Evolutionary conservation across 2,113 vertebrate species (phyloP), one percentile per base, ranked within the genome.

Genomic region (Plecturocebus donacophilus): DNA sequence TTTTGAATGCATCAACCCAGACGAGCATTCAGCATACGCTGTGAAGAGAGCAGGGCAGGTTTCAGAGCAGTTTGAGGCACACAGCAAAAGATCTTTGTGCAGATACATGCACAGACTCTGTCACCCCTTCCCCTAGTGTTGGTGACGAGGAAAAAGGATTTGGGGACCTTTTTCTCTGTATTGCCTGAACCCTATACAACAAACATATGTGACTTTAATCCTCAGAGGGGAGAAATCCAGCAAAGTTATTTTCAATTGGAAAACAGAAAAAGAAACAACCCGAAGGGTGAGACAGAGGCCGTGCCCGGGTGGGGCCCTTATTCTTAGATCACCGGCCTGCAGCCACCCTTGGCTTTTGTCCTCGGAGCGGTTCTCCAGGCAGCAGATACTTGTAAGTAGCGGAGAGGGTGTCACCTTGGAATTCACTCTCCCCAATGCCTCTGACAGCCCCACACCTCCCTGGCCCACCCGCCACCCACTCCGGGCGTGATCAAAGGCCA

Each of bases 401-500:
- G 8, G 94, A 35, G 35, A 40, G 6, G 54, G 42, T 14, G 61
- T 25, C 87, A 16, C 75, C 73, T 84, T 45, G 91, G 90, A 87
- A 87, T 71, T 94, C 56, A 2, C 56, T 66, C 70, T 76, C 81
- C 66, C 38, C 58, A 25, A 2, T 0, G 16, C 77, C 56, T 45
- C 73, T 90, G 47, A 30, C 79, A 58, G 77, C 71, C 89, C 49
- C 80, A 16, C 6, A 10, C 58, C 45, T 75, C 56, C 79, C 56
- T 56, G 83, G 35, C 83, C 93, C 58, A 79, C 61, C 91, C 17
- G 42, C 70, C 54, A 82, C 49, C 61, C 61, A 0, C 1, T 42
- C 85, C 13, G 32, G 30, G 70, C 91, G 54, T 58, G 92, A 87
- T 77, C 83, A 90, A 85, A 97, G 2, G 92, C 96, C 98, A 97